A percentile compares a stretch with the other conserved stretches of the same genome.
These are phyloP conservation scores for Phasianus colchicus DNA, from an alignment of 2,113 vertebrate genomes.

Conservation along the genomic window DNA sequence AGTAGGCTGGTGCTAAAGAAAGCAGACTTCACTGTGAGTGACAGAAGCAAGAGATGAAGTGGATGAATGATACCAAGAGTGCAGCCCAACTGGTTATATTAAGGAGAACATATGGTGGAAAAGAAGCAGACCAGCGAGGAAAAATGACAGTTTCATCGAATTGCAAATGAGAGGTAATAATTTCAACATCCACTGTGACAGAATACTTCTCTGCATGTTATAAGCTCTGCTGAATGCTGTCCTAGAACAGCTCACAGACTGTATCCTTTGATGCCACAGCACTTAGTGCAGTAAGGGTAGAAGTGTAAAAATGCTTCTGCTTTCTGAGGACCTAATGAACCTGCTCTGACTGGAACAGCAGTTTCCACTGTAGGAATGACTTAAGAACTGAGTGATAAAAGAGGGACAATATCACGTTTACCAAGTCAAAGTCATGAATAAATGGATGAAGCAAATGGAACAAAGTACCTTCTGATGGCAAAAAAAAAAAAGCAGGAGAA, in stretches of 20 bases:
- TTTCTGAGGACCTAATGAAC: constrained; percentile 24
- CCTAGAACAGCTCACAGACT: neutral
- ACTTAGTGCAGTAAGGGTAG: neutral
- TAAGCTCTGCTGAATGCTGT: neutral
- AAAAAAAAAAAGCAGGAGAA: neutral
- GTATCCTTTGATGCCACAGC: neutral
- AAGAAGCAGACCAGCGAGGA: neutral
- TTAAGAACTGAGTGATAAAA: constrained; percentile 17
- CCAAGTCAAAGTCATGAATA: constrained; percentile 30
- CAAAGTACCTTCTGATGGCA: neutral
- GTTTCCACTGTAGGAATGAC: constrained; percentile 23
- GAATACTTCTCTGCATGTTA: neutral
- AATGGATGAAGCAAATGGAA: constrained; percentile 41
- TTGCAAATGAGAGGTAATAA: constrained; percentile 32
- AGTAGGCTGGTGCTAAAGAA: neutral
- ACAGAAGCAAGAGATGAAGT: neutral
- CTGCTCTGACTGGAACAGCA: neutral
- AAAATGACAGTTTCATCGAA: neutral
- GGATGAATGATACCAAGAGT: neutral
- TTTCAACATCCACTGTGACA: neutral
- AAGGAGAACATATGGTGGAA: neutral
- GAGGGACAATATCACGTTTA: neutral
- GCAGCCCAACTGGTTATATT: neutral
- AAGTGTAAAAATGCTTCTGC: neutral
- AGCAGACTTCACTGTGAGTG: neutral